phyloP scores from a whole-genome alignment of 2,113 vertebrate genomes.

The Colaptes auratus region DNA sequence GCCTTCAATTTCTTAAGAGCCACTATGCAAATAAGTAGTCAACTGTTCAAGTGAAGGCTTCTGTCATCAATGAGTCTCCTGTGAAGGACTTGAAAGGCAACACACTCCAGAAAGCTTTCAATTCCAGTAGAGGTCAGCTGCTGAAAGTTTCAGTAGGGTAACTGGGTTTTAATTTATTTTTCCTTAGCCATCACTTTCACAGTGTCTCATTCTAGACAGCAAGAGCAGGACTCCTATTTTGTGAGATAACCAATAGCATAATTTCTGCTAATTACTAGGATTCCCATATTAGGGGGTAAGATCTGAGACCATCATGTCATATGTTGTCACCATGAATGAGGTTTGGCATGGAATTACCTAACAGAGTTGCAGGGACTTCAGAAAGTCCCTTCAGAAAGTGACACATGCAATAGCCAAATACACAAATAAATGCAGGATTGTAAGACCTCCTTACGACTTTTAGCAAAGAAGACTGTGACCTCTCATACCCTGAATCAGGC shows the following conservation, averaged over 20 bases:
- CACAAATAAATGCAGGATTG: background rate
- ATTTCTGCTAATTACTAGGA: background rate
- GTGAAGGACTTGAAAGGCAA: background rate
- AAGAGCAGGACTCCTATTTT: background rate
- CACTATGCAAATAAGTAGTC: constrained; percentile 14
- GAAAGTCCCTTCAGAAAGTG: background rate
- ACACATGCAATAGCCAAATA: background rate
- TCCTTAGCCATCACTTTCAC: background rate
- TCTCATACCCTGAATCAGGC: background rate
- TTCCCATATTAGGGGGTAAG: background rate
- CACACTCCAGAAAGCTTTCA: background rate
- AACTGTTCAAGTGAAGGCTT: constrained; percentile 13
- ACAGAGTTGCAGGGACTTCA: background rate
- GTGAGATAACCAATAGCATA: background rate
- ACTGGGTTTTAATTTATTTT: background rate
- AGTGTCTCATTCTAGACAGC: background rate
- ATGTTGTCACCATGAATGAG: background rate
- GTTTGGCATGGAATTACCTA: background rate
- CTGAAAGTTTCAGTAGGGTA: background rate
- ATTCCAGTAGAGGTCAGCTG: background rate
- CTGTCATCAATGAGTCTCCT: constrained; percentile 5
- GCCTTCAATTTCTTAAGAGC: background rate
- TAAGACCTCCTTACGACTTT: background rate
- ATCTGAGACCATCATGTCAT: background rate
- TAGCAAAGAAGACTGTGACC: background rate